Conservation (phyloP, 2,113 vertebrate genomes). For the Micronisus gabar region DNA sequence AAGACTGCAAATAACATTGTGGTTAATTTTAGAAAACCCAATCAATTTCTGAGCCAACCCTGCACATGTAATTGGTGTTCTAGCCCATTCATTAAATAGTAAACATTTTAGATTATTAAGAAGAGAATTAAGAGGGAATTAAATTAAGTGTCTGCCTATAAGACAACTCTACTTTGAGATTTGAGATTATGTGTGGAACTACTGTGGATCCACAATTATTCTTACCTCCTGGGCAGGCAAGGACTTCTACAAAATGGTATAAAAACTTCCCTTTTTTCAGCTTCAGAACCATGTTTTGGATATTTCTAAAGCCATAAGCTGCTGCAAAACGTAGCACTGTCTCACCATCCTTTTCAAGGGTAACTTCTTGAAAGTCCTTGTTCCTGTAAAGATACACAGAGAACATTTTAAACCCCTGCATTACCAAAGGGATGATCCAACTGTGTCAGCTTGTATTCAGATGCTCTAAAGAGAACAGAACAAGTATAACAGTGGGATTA, state of each 20-base stretch:
- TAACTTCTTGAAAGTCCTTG: conserved; percentile 94
- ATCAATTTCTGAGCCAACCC: neutral
- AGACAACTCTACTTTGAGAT: neutral
- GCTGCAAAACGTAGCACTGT: conserved; percentile 90
- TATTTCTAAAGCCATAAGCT: conserved; percentile 91
- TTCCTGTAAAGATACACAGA: conserved; percentile 74
- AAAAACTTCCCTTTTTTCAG: conserved; percentile 88
- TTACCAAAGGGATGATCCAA: neutral
- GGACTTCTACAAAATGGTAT: conserved; percentile 93
- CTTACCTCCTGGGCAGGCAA: conserved; percentile 93
- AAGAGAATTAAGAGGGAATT: neutral
- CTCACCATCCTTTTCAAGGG: conserved; percentile 88
- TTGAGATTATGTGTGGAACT: accelerated
- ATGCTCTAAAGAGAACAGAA: neutral
- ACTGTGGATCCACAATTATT: neutral
- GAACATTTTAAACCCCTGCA: neutral
- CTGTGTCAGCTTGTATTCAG: neutral
- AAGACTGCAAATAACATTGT: neutral
- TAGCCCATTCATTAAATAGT: neutral
- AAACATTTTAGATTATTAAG: neutral
- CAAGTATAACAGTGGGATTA: neutral
- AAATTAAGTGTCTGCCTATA: neutral
- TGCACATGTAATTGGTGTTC: neutral
- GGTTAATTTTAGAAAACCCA: neutral
- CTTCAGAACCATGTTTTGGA: conserved; percentile 91